Conservation (phyloP, 64 coral and sea anemone genomes). For the Stylophora pistillata region DNA sequence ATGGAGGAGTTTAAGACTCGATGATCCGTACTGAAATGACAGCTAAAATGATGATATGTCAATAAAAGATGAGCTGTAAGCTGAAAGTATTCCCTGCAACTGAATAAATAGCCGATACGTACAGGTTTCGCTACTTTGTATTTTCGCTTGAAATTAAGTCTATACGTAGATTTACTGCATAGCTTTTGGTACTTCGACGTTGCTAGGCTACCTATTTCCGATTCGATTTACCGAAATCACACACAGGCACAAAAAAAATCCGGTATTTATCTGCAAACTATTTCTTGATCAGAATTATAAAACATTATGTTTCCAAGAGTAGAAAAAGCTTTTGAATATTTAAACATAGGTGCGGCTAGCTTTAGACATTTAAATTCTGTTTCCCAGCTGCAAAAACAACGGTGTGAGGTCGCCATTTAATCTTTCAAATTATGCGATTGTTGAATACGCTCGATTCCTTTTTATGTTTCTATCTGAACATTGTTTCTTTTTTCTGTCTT, state of each 20-base stretch:
- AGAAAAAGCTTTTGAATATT: constrained; percentile 16
- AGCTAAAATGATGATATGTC: neutral
- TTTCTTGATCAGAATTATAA: neutral
- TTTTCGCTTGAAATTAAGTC: neutral
- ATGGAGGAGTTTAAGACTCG: neutral
- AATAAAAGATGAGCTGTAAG: neutral
- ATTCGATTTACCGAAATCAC: neutral
- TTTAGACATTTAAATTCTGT: neutral
- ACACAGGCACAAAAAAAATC: neutral
- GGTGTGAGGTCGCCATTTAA: constrained; percentile 13
- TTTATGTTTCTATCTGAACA: neutral
- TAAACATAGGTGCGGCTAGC: constrained; percentile 14
- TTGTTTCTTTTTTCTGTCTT: neutral
- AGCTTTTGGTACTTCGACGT: neutral
- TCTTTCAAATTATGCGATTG: neutral
- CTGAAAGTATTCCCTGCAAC: neutral
- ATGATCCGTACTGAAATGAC: neutral
- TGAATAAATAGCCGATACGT: constrained; percentile 22
- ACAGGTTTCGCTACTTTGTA: neutral
- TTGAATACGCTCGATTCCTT: neutral
- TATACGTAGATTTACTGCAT: neutral
- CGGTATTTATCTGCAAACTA: neutral
- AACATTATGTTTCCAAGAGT: neutral
- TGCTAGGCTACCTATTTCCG: neutral
- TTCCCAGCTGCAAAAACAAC: constrained; percentile 49